phyloP scores from a whole-genome alignment of 1,140 invertebrate species.

The Papilio xuthus region DNA sequence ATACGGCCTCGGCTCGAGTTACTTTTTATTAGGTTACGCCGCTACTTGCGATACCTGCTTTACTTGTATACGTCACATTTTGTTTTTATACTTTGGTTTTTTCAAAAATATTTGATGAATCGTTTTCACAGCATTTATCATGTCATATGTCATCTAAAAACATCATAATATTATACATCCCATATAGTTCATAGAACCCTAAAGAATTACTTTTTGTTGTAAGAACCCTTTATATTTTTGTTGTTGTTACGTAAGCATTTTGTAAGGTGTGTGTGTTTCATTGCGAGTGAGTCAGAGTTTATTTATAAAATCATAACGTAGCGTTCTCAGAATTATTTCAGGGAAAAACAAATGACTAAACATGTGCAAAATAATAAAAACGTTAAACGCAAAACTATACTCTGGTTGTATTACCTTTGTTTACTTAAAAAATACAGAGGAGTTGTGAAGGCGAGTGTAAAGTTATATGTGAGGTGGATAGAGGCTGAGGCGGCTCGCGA shows the following conservation, averaged over 20 bases:
- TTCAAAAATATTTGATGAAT: no score
- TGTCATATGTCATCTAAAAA: no score
- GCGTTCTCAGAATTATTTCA: not conserved
- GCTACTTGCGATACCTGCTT: conserved; percentile 12
- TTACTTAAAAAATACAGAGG: not conserved
- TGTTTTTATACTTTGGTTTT: not conserved
- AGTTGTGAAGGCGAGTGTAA: not conserved
- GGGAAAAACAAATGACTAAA: not conserved
- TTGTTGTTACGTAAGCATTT: not conserved
- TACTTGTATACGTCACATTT: not conserved
- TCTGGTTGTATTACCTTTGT: not conserved
- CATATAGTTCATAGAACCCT: no score
- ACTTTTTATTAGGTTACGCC: conserved; percentile 18
- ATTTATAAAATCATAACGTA: no score
- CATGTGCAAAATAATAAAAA: not conserved
- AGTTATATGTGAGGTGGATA: not conserved
- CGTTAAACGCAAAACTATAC: not conserved
- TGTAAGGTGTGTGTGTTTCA: not conserved
- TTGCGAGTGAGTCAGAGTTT: not conserved
- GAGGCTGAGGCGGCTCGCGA: not conserved
- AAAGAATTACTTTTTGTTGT: no score
- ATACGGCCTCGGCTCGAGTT: conserved; percentile 1
- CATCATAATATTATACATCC: no score
- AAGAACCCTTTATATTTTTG: not conserved
- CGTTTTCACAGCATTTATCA: no score